Evolutionary conservation across 2,113 vertebrate genomes (phyloP).

Genomic region (Miniopterus natalensis): DNA sequence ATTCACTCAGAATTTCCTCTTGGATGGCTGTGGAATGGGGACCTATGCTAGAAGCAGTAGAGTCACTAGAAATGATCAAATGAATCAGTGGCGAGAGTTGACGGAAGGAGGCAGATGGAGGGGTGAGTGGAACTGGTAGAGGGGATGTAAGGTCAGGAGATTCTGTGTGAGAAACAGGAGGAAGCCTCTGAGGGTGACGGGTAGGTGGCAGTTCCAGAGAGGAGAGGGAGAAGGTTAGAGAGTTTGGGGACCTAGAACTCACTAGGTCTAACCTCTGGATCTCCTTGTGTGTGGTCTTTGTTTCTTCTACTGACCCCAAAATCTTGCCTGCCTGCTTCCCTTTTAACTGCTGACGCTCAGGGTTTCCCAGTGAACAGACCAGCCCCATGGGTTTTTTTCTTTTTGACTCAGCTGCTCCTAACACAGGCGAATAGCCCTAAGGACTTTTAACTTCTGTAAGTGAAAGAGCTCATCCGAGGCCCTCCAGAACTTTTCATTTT

Average conservation of each 20-base stretch:
- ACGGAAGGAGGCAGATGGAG: neutral
- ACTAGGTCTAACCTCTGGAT: neutral
- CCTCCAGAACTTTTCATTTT: neutral
- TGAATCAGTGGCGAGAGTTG: neutral
- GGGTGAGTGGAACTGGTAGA: neutral
- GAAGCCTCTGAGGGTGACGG: neutral
- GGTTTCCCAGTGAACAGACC: neutral
- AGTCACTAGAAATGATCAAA: neutral
- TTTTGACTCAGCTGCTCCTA: neutral
- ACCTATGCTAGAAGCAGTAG: neutral
- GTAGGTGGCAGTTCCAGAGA: neutral
- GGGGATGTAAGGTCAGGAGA: neutral
- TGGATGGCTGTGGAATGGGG: neutral
- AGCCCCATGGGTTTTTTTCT: neutral
- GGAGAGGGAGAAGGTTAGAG: neutral
- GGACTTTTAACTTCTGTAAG: neutral
- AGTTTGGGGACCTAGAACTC: neutral
- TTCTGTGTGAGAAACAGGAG: neutral
- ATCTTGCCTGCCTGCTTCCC: neutral
- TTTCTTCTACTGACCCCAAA: neutral
- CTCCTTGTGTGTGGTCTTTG: neutral
- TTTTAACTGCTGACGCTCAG: neutral
- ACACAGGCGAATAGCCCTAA: neutral
- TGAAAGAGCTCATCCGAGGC: neutral
- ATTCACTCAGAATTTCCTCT: neutral